Conservation (phyloP, 2,888 invertebrate species). For the Cryptocephalus moraei region DNA sequence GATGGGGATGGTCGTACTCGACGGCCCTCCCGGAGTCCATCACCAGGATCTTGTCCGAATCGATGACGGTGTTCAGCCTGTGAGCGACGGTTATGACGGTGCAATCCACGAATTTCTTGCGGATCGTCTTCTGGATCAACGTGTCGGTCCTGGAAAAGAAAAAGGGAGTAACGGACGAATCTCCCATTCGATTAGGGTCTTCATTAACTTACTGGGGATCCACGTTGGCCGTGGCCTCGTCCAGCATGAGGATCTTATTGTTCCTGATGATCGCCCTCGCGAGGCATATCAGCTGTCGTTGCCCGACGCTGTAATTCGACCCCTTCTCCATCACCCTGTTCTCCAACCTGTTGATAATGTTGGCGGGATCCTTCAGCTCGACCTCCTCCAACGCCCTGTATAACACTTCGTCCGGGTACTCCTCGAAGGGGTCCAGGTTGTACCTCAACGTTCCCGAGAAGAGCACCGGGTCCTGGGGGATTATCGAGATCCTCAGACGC, state of each 20-base stretch:
- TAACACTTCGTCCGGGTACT: slow-evolving; percentile 54
- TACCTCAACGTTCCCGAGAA: slow-evolving; percentile 57
- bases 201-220: slow-evolving; percentile 65
- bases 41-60: not conserved
- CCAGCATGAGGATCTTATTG: slow-evolving; percentile 74
- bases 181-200: not conserved
- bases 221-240: slow-evolving; percentile 91
- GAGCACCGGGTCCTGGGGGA: slow-evolving; percentile 40
- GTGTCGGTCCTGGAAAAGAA: not conserved
- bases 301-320: slow-evolving; percentile 78
- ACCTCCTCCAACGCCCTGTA: slow-evolving; percentile 66
- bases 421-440: slow-evolving; percentile 65
- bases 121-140: not conserved
- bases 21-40: not conserved
- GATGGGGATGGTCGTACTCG: not conserved
- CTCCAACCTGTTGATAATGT: slow-evolving; percentile 50
- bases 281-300: slow-evolving; percentile 79
- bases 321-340: slow-evolving; percentile 65
- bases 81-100: not conserved
- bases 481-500: slow-evolving; percentile 44
- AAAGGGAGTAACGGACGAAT: not conserved
- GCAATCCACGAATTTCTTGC: not conserved
- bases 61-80: not conserved
- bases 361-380: slow-evolving; percentile 58
- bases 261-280: slow-evolving; percentile 77